Evolutionary conservation across 1,140 invertebrate genomes (phyloP).

Genomic region (Ostrea edulis): DNA sequence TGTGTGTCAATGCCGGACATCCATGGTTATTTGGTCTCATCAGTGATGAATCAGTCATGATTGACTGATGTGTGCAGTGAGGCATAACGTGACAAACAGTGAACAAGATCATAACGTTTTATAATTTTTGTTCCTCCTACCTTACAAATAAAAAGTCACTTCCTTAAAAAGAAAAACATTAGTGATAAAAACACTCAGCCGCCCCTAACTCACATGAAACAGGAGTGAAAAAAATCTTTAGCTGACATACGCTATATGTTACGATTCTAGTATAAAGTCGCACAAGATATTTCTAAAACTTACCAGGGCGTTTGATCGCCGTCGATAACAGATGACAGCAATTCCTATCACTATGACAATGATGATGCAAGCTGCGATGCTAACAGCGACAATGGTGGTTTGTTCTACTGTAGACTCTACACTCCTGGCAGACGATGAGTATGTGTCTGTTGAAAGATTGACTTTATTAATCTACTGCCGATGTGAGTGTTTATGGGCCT

Average conservation of each 20-base stretch:
- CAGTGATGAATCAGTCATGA: background rate
- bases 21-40: background rate
- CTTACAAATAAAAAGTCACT: background rate
- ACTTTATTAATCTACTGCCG: background rate
- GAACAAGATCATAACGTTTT: background rate
- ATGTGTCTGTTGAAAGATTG: background rate
- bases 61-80: background rate
- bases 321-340: slow-evolving; percentile 41
- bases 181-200: too few relatives aligned
- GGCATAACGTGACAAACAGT: background rate
- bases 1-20: background rate
- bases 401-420: background rate
- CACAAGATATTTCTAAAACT: background rate
- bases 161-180: background rate
- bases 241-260: too few relatives aligned
- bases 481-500: background rate
- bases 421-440: background rate
- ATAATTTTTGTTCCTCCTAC: background rate
- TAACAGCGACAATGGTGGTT: slow-evolving; percentile 43
- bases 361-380: slow-evolving; percentile 49
- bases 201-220: too few relatives aligned
- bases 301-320: slow-evolving; percentile 49
- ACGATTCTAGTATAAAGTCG: background rate
- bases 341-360: slow-evolving; percentile 37
- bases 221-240: too few relatives aligned